Evolutionary conservation across 2,888 invertebrate species (phyloP).

Genomic region (Drosophila flavopinicola): DNA sequence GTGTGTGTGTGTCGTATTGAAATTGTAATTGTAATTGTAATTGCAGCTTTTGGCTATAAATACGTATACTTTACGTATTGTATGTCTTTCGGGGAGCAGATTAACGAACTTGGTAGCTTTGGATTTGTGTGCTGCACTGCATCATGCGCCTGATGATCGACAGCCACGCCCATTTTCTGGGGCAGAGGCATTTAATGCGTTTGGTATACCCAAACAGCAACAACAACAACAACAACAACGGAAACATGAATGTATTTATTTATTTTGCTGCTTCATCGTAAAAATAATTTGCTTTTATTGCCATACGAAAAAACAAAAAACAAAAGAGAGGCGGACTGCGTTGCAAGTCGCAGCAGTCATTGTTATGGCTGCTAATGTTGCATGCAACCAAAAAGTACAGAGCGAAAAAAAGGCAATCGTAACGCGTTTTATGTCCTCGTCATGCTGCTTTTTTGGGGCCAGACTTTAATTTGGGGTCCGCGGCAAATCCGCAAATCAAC

Average conservation of each 20-base stretch:
- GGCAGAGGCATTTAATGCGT: constrained; percentile 53
- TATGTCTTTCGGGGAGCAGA: constrained; percentile 24
- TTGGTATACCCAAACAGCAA: constrained; percentile 37
- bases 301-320: constrained; percentile 32
- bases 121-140: constrained; percentile 5
- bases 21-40: constrained; percentile 17
- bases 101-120: constrained; percentile 40
- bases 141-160: constrained; percentile 24
- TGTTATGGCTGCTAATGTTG: constrained; percentile 46
- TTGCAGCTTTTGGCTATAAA: constrained; percentile 15
- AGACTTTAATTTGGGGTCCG: constrained; percentile 50
- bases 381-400: constrained; percentile 49
- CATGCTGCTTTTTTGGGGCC: constrained; percentile 41
- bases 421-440: constrained; percentile 67
- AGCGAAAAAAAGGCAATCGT: constrained; percentile 32
- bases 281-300: constrained; percentile 75
- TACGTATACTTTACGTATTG: neutral
- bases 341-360: constrained; percentile 36
- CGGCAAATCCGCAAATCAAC: constrained; percentile 64
- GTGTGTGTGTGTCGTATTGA: neutral
- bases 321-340: constrained; percentile 16
- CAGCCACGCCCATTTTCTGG: constrained; percentile 29
- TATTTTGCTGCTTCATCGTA: constrained; percentile 70
- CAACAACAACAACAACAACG: constrained; percentile 29
- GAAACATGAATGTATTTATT: constrained; percentile 63